phyloP scores from a whole-genome alignment of 2,888 invertebrate genomes.

The Sphaerophoria taeniata region DNA sequence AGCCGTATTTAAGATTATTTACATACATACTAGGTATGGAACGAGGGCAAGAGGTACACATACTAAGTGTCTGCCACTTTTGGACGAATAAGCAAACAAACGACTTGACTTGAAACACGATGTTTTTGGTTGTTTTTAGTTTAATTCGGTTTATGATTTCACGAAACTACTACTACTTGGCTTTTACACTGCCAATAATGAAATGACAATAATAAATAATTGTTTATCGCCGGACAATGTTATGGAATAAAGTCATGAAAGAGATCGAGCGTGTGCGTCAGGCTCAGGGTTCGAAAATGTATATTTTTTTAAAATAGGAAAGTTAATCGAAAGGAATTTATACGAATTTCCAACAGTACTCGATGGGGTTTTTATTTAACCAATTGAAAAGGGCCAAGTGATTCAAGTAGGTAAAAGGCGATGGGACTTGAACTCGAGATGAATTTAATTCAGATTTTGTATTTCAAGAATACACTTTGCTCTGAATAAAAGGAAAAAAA shows the following conservation, averaged over 20 bases:
- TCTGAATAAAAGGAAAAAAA: too few relatives aligned
- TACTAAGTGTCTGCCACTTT: slow-evolving; percentile 9
- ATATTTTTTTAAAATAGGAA: too few relatives aligned
- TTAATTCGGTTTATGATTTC: slow-evolving; percentile 20
- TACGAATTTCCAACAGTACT: too few relatives aligned
- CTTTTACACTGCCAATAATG: slow-evolving; percentile 3
- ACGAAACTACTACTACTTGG: slow-evolving; percentile 26
- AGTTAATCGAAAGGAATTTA: neutral
- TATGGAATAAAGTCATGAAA: slow-evolving; percentile 4
- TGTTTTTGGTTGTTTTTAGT: neutral
- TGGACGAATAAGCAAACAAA: too few relatives aligned
- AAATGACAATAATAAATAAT: slow-evolving; percentile 27
- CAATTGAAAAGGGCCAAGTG: too few relatives aligned
- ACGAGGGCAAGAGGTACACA: neutral
- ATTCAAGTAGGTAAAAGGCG: too few relatives aligned
- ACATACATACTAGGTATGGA: too few relatives aligned
- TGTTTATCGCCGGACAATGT: slow-evolving; percentile 3
- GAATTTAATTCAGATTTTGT: too few relatives aligned
- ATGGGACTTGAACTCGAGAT: too few relatives aligned
- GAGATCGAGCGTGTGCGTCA: neutral
- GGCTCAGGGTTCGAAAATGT: neutral
- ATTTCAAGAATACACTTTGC: too few relatives aligned
- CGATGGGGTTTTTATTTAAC: too few relatives aligned
- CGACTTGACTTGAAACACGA: neutral
- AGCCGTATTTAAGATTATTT: slow-evolving; percentile 30